Evolutionary conservation across 2,113 vertebrate genomes (phyloP).

Genomic region (Ictalurus punctatus): DNA sequence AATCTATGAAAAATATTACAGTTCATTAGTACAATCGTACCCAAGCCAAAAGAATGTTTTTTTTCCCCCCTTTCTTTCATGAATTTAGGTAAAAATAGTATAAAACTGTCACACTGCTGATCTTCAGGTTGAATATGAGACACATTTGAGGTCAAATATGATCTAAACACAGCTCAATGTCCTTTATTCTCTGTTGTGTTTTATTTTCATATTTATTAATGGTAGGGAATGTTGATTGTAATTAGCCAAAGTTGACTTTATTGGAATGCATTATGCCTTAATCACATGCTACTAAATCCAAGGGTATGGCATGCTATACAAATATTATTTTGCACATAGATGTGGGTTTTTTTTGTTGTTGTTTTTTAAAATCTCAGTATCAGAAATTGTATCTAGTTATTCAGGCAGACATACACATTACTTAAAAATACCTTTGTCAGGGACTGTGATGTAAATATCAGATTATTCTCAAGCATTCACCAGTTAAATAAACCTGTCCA

Average conservation of each 20-base stretch:
- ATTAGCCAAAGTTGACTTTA: not conserved
- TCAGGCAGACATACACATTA: not conserved
- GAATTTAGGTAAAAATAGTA: not conserved
- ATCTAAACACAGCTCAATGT: not conserved
- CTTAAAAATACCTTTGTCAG: not conserved
- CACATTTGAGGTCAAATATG: no score
- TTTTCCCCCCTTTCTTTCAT: not conserved
- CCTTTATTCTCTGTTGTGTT: not conserved
- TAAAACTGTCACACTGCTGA: not conserved
- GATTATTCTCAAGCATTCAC: not conserved
- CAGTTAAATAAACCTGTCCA: constrained; percentile 8
- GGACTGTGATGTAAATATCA: not conserved
- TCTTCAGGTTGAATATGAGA: not conserved
- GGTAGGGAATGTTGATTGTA: not conserved
- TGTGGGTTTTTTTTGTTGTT: not conserved
- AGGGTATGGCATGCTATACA: not conserved
- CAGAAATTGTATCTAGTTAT: not conserved
- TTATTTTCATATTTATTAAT: not conserved
- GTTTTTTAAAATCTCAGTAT: not conserved
- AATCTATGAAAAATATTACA: no score
- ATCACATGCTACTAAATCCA: not conserved
- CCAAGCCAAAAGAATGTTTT: not conserved
- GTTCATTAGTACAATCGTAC: not conserved
- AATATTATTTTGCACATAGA: not conserved
- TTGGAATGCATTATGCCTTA: not conserved